Conservation (phyloP, 1,140 invertebrate genomes). For the Trichogramma pretiosum region DNA sequence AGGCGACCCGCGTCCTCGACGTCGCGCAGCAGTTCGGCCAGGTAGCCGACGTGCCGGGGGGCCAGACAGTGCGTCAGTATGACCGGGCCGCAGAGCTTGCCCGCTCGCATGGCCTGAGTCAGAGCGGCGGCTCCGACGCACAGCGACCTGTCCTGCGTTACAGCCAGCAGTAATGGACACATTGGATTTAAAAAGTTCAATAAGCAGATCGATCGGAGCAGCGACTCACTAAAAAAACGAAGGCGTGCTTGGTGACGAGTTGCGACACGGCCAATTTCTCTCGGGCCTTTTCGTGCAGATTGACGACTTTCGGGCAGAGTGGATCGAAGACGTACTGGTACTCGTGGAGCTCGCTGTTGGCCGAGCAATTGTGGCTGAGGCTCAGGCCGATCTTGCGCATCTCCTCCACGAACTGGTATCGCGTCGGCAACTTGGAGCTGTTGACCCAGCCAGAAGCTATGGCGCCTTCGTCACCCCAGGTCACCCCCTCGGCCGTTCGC, state of each 20-base stretch:
- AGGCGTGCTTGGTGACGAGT: conserved; percentile 51
- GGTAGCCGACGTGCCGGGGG: conserved; percentile 62
- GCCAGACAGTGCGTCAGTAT: conserved; percentile 66
- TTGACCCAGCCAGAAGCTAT: conserved; percentile 69
- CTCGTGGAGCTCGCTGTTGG: conserved; percentile 22
- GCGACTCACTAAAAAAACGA: conserved; percentile 52
- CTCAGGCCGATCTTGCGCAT: conserved; percentile 32
- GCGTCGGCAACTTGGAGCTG: conserved; percentile 47
- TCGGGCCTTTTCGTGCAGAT: conserved; percentile 52
- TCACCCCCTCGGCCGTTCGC: conserved; percentile 52
- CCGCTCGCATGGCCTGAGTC: conserved; percentile 53
- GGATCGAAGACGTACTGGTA: conserved; percentile 46
- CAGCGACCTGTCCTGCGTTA: conserved; percentile 61
- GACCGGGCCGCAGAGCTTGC: conserved; percentile 59
- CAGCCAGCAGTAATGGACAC: too few species aligned
- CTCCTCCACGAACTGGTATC: conserved; percentile 28
- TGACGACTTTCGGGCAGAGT: conserved; percentile 62
- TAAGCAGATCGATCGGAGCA: not conserved
- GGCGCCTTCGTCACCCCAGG: conserved; percentile 49
- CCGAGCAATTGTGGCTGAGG: conserved; percentile 16
- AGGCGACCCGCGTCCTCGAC: conserved; percentile 52
- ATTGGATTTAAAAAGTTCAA: not conserved
- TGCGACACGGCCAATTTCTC: conserved; percentile 48
- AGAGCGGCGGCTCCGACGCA: conserved; percentile 65
- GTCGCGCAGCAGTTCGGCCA: conserved; percentile 57